Percentiles rank a stretch among this genome's conserved stretches.
Evolutionary conservation across 2,888 invertebrate genomes (phyloP).

Genomic region (Tetragnatha montana): DNA sequence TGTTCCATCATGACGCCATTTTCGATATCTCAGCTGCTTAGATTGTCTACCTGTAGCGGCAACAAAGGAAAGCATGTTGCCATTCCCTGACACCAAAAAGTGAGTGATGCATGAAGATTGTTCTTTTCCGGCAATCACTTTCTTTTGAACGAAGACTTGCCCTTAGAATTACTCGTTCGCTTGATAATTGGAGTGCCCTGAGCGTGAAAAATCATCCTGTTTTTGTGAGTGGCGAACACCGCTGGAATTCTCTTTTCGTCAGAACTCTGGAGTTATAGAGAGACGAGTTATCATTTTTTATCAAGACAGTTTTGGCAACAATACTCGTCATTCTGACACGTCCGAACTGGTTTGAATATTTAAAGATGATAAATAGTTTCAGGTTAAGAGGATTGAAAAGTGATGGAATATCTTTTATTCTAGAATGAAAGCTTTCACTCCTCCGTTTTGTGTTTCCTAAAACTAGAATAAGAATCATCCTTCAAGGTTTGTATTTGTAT

Average conservation of each 20-base stretch:
- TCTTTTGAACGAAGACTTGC: conserved; percentile 8
- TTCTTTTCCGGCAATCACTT: conserved; percentile 19
- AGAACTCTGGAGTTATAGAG: neutral
- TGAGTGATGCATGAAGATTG: conserved; percentile 21
- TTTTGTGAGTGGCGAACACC: neutral
- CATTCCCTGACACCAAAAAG: conserved; percentile 9
- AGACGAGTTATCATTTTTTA: neutral
- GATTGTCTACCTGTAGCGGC: neutral
- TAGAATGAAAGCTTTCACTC: too few relatives aligned
- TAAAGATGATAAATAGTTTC: conserved; percentile 29
- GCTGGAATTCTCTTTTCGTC: neutral
- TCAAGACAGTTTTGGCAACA: neutral
- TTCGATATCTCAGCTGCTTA: conserved; percentile 37
- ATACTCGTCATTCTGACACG: conserved; percentile 1
- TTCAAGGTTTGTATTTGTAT: too few relatives aligned
- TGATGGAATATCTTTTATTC: neutral
- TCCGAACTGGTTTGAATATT: conserved; percentile 4
- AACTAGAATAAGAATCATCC: too few relatives aligned
- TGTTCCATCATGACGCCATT: conserved; percentile 9
- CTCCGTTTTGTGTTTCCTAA: too few relatives aligned
- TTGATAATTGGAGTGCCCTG: conserved; percentile 15
- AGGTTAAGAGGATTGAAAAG: neutral
- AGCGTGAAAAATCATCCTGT: conserved; percentile 6
- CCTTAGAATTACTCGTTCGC: neutral
- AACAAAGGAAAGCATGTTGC: conserved; percentile 26